Base-by-base conservation (phyloP, 2,888 invertebrate genomes). In the Myopa tessellatipennis region DNA sequence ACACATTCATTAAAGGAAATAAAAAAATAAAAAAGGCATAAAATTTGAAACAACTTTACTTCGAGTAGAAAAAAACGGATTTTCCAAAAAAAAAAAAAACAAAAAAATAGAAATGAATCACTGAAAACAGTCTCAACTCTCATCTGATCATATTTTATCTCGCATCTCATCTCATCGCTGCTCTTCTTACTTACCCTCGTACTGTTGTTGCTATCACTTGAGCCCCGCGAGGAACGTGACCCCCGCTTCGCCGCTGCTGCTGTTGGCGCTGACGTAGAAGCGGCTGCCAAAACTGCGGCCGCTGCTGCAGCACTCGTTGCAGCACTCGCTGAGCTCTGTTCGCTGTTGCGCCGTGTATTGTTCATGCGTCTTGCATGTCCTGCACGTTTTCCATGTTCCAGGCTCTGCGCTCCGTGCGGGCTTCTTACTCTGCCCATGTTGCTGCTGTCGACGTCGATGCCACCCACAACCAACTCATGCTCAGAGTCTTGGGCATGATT, bases 181-280 rank as follows among this genome's bases (percentile, higher is more conserved):
- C 45, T 45, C 45, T 4, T 45, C 45, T 45, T 45, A 87, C 91
- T 92, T 91, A 95, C 95, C 90, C 95, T 94, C 86, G 95, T 94
- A 89, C 95, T 94, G 87, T 93, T 93, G 89, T 93, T 93, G 89
- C 93, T 93, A 78, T 92, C 92, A 79, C 93, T 93, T 81, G 95
- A 95, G 84, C 94, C 92, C 86, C 92, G 92, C 68, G 92, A 92
- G 84, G 91, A 91, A 83, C 92, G 91, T 80, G 93, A 92, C 84
- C 92, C 91, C 83, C 91, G 84, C 82, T 89, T 89, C 68, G 85
- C 82, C 7, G 86, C 84, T 68, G 80, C 78, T 71, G 79, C 73
- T n/a, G 77, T 71, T 36, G 78, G 78, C 10, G 75, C 74, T 34
- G 78, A 76, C 3, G 83, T 83, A 3, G 85, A 85, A 4, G 79